phyloP scores from a whole-genome alignment of 2,113 vertebrate species.

The Protomyctophum bolini region DNA sequence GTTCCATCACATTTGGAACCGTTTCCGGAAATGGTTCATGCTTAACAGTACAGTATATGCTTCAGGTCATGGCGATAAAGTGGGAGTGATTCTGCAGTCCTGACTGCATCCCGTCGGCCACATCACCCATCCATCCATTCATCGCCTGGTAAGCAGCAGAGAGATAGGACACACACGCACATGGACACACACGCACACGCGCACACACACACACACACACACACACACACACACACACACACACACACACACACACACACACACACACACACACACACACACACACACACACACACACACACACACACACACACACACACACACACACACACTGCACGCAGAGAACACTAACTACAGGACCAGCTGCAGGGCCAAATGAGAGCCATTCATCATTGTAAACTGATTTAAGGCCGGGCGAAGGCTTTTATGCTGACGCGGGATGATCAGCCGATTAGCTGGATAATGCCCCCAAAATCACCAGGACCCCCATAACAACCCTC shows the following conservation, averaged over 20 bases:
- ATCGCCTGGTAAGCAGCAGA: too few relatives aligned
- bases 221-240: not conserved
- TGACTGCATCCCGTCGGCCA: too few relatives aligned
- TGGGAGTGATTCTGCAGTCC: too few relatives aligned
- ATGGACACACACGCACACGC: not conserved
- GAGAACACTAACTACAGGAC: not conserved
- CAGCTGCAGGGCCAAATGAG: constrained; percentile 33
- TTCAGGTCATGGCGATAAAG: too few relatives aligned
- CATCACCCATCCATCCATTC: too few relatives aligned
- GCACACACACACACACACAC: too few relatives aligned
- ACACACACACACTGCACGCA: not conserved
- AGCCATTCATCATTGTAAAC: constrained; percentile 33
- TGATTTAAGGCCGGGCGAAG: constrained; percentile 11
- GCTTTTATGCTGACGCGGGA: constrained; percentile 18
- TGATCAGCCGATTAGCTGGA: constrained; percentile 24
- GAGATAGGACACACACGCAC: not conserved
- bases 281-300: constrained; percentile 12
- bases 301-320: not conserved
- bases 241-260: constrained; percentile 8
- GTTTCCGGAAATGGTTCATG: too few relatives aligned
- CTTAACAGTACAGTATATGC: too few relatives aligned
- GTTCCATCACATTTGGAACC: too few relatives aligned
- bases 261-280: constrained; percentile 8
- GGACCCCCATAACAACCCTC: not conserved
- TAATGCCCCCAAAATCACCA: not conserved